These are phyloP conservation scores for Zaprionus ornatus DNA, from an alignment of 1,140 invertebrate genomes.

Conservation along the genomic window DNA sequence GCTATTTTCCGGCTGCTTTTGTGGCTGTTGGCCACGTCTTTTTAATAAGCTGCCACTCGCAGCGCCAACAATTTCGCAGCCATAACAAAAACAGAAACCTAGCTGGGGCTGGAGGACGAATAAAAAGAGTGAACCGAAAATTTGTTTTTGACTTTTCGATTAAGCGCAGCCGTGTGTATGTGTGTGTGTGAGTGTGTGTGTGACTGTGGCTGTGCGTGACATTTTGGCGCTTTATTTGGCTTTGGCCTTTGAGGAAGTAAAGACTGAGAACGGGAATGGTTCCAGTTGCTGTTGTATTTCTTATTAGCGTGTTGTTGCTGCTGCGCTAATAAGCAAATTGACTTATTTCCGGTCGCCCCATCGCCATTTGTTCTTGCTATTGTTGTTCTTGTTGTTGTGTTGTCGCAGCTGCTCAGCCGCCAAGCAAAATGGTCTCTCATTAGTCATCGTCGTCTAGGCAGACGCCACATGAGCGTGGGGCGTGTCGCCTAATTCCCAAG, in stretches of 20 bases:
- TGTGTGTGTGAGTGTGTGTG: conserved; percentile 12
- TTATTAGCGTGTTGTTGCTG: conserved; percentile 2
- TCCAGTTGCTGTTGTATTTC: conserved; percentile 14
- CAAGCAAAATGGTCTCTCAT: conserved; percentile 77
- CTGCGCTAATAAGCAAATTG: conserved; percentile 75
- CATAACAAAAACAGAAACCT: conserved; percentile 31
- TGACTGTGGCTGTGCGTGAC: conserved; percentile 53
- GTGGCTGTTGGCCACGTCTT: conserved; percentile 62
- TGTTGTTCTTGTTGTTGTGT: conserved; percentile 40
- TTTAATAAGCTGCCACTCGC: conserved; percentile 81
- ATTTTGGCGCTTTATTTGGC: conserved; percentile 66
- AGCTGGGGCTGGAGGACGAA: conserved; percentile 40
- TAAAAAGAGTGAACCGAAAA: conserved; percentile 39
- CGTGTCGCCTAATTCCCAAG: conserved; percentile 72
- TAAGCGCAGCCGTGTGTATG: conserved; percentile 47
- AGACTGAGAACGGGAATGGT: conserved; percentile 6
- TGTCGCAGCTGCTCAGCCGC: conserved; percentile 67
- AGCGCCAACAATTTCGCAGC: conserved; percentile 64
- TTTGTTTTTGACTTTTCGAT: conserved; percentile 79
- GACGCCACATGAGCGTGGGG: conserved; percentile 31
- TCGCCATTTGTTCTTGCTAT: conserved; percentile 46
- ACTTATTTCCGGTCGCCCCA: conserved; percentile 80
- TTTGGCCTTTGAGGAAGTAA: conserved; percentile 48
- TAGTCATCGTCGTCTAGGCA: conserved; percentile 77
- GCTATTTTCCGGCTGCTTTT: conserved; percentile 25